phyloP scores from a whole-genome alignment of 1,140 invertebrate genomes.

The Heliconius hewitsoni region DNA sequence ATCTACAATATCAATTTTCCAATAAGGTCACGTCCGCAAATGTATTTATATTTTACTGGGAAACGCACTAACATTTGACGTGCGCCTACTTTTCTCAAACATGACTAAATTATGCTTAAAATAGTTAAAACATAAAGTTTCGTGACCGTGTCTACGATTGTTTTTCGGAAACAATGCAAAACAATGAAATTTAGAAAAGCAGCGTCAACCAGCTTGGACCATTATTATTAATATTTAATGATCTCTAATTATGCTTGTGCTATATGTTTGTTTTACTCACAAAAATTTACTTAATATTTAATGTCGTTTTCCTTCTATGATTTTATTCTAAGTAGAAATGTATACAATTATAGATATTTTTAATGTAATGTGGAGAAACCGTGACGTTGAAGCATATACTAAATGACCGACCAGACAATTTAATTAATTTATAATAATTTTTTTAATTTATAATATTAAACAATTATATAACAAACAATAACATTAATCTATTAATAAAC shows the following conservation, averaged over 20 bases:
- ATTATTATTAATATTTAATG: slow-evolving; percentile 44
- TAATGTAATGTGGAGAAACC: too few species aligned
- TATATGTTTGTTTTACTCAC: background rate
- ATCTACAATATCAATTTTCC: slow-evolving; percentile 4
- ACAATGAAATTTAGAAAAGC: slow-evolving; percentile 40
- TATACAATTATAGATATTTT: too few species aligned
- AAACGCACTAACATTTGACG: slow-evolving; percentile 31
- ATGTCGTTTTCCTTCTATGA: too few species aligned
- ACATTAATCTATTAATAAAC: too few species aligned
- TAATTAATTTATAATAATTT: too few species aligned
- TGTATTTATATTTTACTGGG: slow-evolving; percentile 31
- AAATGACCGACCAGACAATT: too few species aligned
- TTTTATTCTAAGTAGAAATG: too few species aligned
- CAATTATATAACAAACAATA: too few species aligned
- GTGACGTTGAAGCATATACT: too few species aligned
- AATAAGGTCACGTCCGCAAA: slow-evolving; percentile 34
- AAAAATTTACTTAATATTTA: background rate
- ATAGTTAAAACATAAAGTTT: slow-evolving; percentile 40
- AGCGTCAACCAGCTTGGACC: slow-evolving; percentile 21
- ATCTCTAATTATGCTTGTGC: slow-evolving; percentile 29
- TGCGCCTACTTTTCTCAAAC: slow-evolving; percentile 38
- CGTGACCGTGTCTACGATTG: slow-evolving; percentile 36
- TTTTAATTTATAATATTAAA: too few species aligned
- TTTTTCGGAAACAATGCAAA: slow-evolving; percentile 44
- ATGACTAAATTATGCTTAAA: slow-evolving; percentile 42